These are phyloP conservation scores for Listrodromus nycthemerus DNA, from an alignment of 2,888 invertebrate genomes.

Conservation along the genomic window DNA sequence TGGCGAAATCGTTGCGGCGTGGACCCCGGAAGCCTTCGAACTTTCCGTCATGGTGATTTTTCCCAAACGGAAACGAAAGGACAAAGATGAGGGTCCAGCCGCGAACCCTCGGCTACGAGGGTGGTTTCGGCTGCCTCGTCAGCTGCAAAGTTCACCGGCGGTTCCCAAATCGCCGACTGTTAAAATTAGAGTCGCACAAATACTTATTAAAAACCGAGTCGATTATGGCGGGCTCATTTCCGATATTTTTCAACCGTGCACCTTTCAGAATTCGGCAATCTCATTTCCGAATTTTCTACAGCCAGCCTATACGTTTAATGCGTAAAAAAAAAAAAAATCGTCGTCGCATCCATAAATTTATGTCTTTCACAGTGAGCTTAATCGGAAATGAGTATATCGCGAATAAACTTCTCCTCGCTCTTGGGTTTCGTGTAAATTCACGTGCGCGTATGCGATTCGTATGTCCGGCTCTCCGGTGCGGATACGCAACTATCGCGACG, in stretches of 20 bases:
- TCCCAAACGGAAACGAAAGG: conserved; percentile 47
- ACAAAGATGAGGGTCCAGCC: conserved; percentile 40
- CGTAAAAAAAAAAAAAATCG: conserved; percentile 24
- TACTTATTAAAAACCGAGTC: conserved; percentile 25
- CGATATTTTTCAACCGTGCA: conserved; percentile 24
- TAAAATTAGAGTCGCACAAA: conserved; percentile 1
- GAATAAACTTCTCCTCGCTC: conserved; percentile 30
- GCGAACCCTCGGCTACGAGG: conserved; percentile 3
- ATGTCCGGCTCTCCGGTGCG: conserved; percentile 22
- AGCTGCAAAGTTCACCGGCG: conserved; percentile 5
- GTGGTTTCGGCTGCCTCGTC: conserved; percentile 43
- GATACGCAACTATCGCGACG: conserved; percentile 54
- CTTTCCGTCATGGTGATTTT: conserved; percentile 73
- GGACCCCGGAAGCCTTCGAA: conserved; percentile 68
- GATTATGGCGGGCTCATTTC: conserved; percentile 22
- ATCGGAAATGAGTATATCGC: conserved; percentile 46
- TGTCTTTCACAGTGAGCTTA: conserved; percentile 52
- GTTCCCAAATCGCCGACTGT: not conserved
- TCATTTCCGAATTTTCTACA: not conserved
- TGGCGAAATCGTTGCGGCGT: conserved; percentile 71
- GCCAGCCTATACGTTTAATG: conserved; percentile 12
- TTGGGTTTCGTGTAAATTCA: not conserved
- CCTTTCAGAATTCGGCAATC: conserved; percentile 43
- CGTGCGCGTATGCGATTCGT: conserved; percentile 1
- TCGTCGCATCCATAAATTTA: conserved; percentile 47